Conservation (phyloP, 1,140 invertebrate genomes). For the Elymnias hypermnestra region DNA sequence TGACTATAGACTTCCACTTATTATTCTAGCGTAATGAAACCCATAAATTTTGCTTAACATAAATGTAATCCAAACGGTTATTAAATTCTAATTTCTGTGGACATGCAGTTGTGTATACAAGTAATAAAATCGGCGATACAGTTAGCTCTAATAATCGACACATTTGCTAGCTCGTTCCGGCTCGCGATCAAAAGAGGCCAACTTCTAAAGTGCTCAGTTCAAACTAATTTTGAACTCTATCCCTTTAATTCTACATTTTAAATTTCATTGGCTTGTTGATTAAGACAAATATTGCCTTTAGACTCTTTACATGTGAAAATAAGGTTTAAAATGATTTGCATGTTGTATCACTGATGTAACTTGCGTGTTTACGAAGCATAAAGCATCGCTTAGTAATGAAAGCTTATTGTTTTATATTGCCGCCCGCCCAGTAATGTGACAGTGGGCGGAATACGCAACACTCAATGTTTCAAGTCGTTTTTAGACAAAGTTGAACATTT, state of each 20-base stretch:
- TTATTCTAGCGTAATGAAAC: too few species aligned
- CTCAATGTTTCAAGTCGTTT: slow-evolving; percentile 4
- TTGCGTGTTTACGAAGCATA: slow-evolving; percentile 56
- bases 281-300: too few species aligned
- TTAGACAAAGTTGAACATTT: too few species aligned
- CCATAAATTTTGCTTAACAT: too few species aligned
- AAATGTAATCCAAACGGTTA: too few species aligned
- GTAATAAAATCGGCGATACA: slow-evolving; percentile 33
- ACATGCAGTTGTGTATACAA: slow-evolving; percentile 18
- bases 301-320: neutral
- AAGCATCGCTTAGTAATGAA: slow-evolving; percentile 54
- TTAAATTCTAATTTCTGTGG: slow-evolving; percentile 8
- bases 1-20: too few species aligned
- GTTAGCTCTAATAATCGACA: slow-evolving; percentile 33
- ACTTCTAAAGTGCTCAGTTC: neutral
- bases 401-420: slow-evolving; percentile 71
- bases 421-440: slow-evolving; percentile 57
- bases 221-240: neutral
- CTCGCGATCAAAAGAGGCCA: slow-evolving; percentile 25
- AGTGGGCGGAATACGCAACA: slow-evolving; percentile 49
- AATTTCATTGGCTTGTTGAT: too few species aligned
- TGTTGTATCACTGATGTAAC: slow-evolving; percentile 16
- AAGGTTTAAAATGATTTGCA: slow-evolving; percentile 19
- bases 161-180: slow-evolving; percentile 41
- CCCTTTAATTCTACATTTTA: neutral